These are phyloP conservation scores for Nothobranchius kuhntae DNA, from an alignment of 2,113 vertebrate species.

Conservation along the genomic window DNA sequence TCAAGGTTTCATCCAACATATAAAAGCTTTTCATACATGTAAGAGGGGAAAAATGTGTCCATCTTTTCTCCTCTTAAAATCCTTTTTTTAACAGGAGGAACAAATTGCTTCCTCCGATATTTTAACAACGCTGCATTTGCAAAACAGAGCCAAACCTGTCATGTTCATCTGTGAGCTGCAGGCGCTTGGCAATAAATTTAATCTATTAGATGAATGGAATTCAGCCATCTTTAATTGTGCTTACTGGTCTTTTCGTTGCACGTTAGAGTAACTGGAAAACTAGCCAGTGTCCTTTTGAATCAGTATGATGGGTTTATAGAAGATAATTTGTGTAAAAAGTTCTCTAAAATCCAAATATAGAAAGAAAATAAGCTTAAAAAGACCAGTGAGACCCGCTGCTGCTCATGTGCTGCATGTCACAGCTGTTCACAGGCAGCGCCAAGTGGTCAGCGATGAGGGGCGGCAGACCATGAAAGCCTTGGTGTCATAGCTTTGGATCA, in stretches of 20 bases:
- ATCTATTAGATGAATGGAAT: neutral
- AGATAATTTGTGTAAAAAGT: neutral
- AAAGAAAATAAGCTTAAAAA: neutral
- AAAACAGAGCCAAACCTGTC: neutral
- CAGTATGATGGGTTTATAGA: neutral
- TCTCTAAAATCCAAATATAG: neutral
- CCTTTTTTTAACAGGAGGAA: neutral
- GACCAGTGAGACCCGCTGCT: constrained; percentile 1
- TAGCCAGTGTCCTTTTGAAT: neutral
- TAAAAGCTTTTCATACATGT: neutral
- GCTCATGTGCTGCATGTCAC: constrained; percentile 12
- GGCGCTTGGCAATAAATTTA: neutral
- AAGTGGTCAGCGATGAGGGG: constrained; percentile 21
- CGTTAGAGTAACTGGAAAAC: neutral
- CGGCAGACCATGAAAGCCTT: constrained; percentile 29
- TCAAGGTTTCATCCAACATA: neutral
- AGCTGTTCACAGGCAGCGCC: constrained; percentile 30
- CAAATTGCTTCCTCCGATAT: neutral
- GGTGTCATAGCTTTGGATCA: constrained; percentile 35
- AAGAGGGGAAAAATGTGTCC: neutral
- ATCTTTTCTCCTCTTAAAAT: neutral
- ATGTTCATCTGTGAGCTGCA: neutral
- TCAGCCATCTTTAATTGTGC: neutral
- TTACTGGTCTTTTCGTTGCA: neutral
- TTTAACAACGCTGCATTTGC: too few relatives aligned